phyloP scores from a whole-genome alignment of 2,888 invertebrate genomes.

The Minunthozetes semirufus region DNA sequence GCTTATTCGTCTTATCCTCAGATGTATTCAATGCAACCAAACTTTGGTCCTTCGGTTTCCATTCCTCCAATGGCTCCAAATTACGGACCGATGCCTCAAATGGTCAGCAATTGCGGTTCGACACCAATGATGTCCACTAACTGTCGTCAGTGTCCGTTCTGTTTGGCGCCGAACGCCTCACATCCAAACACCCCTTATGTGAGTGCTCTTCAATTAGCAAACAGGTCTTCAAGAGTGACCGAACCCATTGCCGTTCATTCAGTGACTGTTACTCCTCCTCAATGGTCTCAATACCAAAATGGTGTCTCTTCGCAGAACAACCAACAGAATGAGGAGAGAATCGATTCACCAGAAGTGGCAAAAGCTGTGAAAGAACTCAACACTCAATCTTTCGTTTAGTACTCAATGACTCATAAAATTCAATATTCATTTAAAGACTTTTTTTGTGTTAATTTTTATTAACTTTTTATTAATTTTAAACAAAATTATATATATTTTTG shows the following conservation, averaged over 20 bases:
- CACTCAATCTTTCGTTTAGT: too few relatives aligned
- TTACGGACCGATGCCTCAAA: not conserved
- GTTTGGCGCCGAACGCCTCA: not conserved
- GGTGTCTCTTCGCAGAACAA: not conserved
- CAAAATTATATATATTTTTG: too few relatives aligned
- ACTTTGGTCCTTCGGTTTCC: not conserved
- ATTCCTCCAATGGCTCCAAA: not conserved
- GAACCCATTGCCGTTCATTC: not conserved
- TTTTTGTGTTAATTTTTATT: too few relatives aligned
- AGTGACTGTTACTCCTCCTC: not conserved
- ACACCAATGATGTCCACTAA: not conserved
- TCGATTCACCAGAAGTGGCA: not conserved
- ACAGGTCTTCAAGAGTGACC: not conserved
- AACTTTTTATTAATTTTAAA: too few relatives aligned
- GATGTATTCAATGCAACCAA: constrained; percentile 16
- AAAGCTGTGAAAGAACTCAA: too few relatives aligned
- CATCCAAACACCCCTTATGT: not conserved
- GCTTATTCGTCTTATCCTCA: not conserved
- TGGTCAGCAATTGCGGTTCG: not conserved
- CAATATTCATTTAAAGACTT: too few relatives aligned
- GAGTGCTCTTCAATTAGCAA: not conserved
- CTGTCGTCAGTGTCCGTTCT: not conserved
- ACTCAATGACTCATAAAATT: too few relatives aligned
- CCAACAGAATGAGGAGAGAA: not conserved
- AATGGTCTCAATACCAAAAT: not conserved